These are phyloP conservation scores for Torymus texanus DNA, from an alignment of 2,888 invertebrate species.

Conservation along the genomic window DNA sequence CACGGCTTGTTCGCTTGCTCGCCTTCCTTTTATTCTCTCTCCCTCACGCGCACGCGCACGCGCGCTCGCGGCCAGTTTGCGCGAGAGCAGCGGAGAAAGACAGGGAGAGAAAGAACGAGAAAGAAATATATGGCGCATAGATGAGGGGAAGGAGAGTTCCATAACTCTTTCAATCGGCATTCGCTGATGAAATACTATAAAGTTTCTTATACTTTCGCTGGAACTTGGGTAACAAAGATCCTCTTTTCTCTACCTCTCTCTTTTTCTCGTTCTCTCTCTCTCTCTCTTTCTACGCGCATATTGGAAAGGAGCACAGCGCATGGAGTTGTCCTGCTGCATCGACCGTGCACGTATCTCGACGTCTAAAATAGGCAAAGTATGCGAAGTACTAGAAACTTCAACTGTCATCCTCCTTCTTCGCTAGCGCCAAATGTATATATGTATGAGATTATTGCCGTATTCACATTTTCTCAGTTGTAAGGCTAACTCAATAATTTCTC, in stretches of 20 bases:
- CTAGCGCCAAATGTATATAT: not conserved
- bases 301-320: not conserved
- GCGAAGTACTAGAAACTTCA: constrained; percentile 3
- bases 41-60: no score
- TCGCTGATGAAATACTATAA: constrained; percentile 52
- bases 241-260: not conserved
- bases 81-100: not conserved
- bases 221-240: constrained; percentile 48
- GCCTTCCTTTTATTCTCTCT: constrained; percentile 17
- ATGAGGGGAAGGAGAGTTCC: constrained; percentile 18
- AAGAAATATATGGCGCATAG: no score
- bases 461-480: not conserved
- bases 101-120: not conserved
- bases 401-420: no score
- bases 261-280: not conserved
- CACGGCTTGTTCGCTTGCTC: not conserved
- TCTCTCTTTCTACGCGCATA: not conserved
- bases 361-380: constrained; percentile 15
- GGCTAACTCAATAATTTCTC: no score
- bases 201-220: constrained; percentile 30
- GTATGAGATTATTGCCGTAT: not conserved
- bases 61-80: not conserved
- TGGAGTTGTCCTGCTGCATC: not conserved
- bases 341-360: not conserved
- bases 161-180: constrained; percentile 54